Evolutionary conservation across 2,888 invertebrate genomes (phyloP).

Genomic region (Catocala nupta): DNA sequence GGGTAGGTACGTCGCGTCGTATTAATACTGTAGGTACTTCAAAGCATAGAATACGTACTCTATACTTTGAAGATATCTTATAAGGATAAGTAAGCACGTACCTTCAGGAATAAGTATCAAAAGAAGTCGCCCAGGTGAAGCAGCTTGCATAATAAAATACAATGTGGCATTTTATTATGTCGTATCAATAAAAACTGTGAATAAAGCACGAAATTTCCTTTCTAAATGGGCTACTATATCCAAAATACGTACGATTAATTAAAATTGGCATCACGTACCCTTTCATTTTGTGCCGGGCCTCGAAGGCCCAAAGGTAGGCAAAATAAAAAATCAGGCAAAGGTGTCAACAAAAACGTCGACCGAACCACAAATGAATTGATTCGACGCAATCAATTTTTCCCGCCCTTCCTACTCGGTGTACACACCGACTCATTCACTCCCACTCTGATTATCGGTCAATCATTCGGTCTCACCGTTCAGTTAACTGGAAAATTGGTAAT

Average conservation of each 20-base stretch:
- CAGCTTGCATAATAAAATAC: no score
- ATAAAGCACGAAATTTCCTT: background rate
- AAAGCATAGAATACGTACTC: no score
- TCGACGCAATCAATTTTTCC: constrained; percentile 81
- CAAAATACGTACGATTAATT: constrained; percentile 61
- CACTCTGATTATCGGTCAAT: constrained; percentile 82
- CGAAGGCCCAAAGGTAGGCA: constrained; percentile 31
- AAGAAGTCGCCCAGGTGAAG: no score
- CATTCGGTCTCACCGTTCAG: constrained; percentile 82
- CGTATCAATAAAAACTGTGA: background rate
- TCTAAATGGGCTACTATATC: constrained; percentile 39
- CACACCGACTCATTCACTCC: constrained; percentile 71
- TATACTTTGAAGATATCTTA: no score
- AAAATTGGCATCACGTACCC: constrained; percentile 58
- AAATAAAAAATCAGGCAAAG: constrained; percentile 65
- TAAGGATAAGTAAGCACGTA: no score
- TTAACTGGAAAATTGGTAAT: constrained; percentile 86
- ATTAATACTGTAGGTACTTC: no score
- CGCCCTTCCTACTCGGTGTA: constrained; percentile 53
- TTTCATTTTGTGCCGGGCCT: constrained; percentile 17
- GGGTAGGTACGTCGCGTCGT: no score
- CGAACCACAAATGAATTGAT: constrained; percentile 79
- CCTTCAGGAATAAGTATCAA: no score
- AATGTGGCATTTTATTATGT: no score
- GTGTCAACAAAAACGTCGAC: constrained; percentile 74